Base-by-base conservation (phyloP, 1,140 invertebrate genomes). In the Papilio polyxenes region DNA sequence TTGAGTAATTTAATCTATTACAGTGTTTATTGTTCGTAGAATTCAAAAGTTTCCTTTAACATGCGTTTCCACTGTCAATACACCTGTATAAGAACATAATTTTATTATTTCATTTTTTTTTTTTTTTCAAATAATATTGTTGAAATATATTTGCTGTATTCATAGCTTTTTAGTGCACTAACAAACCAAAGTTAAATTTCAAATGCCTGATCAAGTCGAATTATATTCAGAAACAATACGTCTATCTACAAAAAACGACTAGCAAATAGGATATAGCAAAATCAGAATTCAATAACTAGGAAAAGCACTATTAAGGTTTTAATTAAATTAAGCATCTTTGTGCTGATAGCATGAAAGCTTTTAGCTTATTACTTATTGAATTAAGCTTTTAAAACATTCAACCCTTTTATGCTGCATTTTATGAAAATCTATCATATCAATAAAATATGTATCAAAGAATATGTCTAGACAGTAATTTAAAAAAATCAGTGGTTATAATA, bases 321-420 rank as follows among this genome's bases (percentile, higher is more conserved):
- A 69, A 69, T 69, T 69, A 69, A 69, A 69, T 69, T 37, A 15
- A 69, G 23, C 65, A 69, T 69, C 65, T 69, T 37, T 69, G 65
- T 69, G 65, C 65, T 69, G 11, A 31, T 8, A 65, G 65, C 65
- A 69, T 69, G 31, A 37, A 69, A 69, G 65, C 65, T 69, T 69
- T 69, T 69, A 69, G 65, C 65, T 37, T 69, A 69, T 69, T 69
- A 69, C 65, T 31, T 69, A 69, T 69, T 69, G 65, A 69, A 69
- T 69, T 69, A 37, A 69, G 10, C 65, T 65, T 37, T 69, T 69
- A 69, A 69, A 69, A 37, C 6, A 37, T 69, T 37, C 65, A 69
- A 69, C 65, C 65, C 65, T 37, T 69, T 69, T 37, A 31, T 69
- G 65, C 62, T 31, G 20, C n/a, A 69, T 31, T 69, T 69, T 69